Percentiles rank a stretch among this genome's conserved stretches.
These are phyloP conservation scores for Dromaius novaehollandiae DNA, from an alignment of 2,113 vertebrate species.

Conservation along the genomic window DNA sequence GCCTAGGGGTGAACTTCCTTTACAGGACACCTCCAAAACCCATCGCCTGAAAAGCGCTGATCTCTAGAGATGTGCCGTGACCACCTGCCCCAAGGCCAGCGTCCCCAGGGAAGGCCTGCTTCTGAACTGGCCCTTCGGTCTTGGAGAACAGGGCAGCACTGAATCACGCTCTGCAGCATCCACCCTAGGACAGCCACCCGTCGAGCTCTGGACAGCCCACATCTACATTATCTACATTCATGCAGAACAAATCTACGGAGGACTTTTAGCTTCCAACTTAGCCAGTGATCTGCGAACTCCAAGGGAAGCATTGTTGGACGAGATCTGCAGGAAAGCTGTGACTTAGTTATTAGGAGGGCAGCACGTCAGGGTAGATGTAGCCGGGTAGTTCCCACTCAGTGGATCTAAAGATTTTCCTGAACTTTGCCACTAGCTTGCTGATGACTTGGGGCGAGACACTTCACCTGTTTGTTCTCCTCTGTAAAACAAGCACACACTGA, in stretches of 20 bases:
- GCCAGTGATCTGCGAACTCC: not conserved
- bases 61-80: accelerated
- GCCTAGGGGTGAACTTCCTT: not conserved
- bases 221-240: too few relatives aligned
- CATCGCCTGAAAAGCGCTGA: not conserved
- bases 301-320: accelerated
- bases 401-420: not conserved
- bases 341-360: not conserved
- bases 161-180: not conserved
- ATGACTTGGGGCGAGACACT: accelerated
- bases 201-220: too few relatives aligned
- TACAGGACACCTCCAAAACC: not conserved
- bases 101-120: not conserved
- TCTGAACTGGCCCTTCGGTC: not conserved
- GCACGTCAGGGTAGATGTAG: not conserved
- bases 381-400: not conserved
- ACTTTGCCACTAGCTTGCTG: not conserved
- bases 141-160: too few relatives aligned
- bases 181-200: too few relatives aligned
- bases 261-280: not conserved
- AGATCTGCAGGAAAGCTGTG: not conserved
- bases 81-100: accelerated
- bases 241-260: not conserved
- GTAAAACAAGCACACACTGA: accelerated
- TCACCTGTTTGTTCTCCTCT: not conserved